phyloP scores from a whole-genome alignment of 1,140 invertebrate species.

The Samia ricini region DNA sequence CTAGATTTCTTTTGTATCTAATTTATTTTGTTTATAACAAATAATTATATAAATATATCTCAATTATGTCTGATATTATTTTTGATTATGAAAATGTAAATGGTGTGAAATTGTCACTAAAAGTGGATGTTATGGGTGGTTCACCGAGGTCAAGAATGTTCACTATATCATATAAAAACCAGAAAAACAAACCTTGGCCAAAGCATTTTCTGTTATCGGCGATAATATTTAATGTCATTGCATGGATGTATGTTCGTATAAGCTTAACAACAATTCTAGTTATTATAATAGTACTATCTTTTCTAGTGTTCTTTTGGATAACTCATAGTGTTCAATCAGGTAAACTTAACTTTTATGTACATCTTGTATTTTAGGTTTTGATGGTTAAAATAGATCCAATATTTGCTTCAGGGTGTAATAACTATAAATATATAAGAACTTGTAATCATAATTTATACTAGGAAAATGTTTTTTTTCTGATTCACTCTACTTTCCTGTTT shows the following conservation, averaged over 20 bases:
- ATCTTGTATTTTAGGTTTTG: too few relatives aligned
- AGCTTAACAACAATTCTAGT: constrained; percentile 47
- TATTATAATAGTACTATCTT: constrained; percentile 54
- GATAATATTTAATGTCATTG: constrained; percentile 57
- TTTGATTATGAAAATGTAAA: constrained; percentile 58
- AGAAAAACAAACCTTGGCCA: constrained; percentile 44
- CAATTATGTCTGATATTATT: constrained; percentile 9
- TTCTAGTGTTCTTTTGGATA: constrained; percentile 61
- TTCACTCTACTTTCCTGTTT: too few relatives aligned
- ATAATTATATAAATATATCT: too few relatives aligned
- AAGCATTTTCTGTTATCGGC: constrained; percentile 48
- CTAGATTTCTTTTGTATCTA: too few relatives aligned
- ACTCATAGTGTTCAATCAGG: constrained; percentile 68
- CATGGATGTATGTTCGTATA: constrained; percentile 49
- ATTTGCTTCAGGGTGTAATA: too few relatives aligned
- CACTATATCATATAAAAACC: constrained; percentile 57
- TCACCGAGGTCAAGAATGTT: constrained; percentile 51
- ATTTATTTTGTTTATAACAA: constrained; percentile 18
- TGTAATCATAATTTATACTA: too few relatives aligned
- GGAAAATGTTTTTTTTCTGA: too few relatives aligned
- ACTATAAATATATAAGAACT: too few relatives aligned
- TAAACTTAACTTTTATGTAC: constrained; percentile 25
- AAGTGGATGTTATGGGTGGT: constrained; percentile 38
- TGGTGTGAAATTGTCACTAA: constrained; percentile 50
- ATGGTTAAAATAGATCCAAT: too few relatives aligned